These are phyloP conservation scores for Sylvicapra grimmia DNA, from an alignment of 2,113 vertebrate genomes.

Conservation along the genomic window DNA sequence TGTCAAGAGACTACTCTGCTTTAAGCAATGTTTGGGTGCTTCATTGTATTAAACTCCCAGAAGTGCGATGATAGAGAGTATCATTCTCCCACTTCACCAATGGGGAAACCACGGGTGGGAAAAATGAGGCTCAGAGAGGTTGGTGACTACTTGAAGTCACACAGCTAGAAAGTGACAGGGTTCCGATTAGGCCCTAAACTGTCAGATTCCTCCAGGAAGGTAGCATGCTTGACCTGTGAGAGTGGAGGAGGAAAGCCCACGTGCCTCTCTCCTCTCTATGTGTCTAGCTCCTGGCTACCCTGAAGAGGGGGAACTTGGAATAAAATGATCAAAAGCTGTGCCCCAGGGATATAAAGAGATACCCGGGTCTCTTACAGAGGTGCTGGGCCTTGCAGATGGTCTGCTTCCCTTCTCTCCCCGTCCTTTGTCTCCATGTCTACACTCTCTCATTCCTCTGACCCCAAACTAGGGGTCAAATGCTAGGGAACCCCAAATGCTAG, in stretches of 20 bases:
- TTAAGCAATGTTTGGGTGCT: neutral
- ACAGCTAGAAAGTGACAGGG: neutral
- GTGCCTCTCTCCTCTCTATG: neutral
- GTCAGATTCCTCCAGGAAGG: neutral
- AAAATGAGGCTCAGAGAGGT: neutral
- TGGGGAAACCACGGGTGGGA: neutral
- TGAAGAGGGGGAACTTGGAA: neutral
- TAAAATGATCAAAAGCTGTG: neutral
- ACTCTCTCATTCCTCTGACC: neutral
- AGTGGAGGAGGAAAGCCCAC: rapidly evolving
- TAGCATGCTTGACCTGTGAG: neutral
- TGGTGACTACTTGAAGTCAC: neutral
- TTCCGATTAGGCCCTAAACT: neutral
- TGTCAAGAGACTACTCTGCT: neutral
- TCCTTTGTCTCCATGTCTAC: neutral
- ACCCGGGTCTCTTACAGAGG: neutral
- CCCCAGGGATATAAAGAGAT: neutral
- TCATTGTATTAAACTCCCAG: neutral
- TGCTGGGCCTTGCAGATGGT: rapidly evolving
- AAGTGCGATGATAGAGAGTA: neutral
- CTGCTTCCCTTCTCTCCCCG: neutral
- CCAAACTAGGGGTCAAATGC: neutral
- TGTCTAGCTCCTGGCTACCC: neutral
- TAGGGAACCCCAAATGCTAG: neutral
- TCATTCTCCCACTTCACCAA: neutral